A percentile compares a stretch with the other conserved stretches of the same genome.
These are phyloP conservation scores for Urosaurus nigricauda DNA, from an alignment of 2,797 vertebrate species.

Conservation along the genomic window DNA sequence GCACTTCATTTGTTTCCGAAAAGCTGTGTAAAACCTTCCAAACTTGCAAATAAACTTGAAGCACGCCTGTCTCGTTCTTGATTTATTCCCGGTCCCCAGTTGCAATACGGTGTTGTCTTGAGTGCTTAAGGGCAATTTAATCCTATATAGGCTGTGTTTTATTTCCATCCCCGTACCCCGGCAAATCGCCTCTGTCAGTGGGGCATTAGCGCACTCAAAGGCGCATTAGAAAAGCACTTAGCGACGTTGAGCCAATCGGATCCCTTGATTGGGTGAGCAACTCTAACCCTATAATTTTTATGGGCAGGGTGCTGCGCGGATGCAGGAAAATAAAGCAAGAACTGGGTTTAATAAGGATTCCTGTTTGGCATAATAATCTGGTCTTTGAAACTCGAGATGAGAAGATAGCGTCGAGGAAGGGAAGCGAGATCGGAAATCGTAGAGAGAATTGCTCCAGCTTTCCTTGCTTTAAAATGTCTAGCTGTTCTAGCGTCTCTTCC, in stretches of 20 bases:
- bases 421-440: not conserved
- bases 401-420: not conserved
- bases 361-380: not conserved
- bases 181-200: not conserved
- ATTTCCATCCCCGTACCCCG: not conserved
- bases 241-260: constrained; percentile 49
- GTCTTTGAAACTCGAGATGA: not conserved
- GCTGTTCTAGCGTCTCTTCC: fast-evolving
- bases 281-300: constrained; percentile 62
- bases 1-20: not conserved
- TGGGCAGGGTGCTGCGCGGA: not conserved
- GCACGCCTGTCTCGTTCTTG: not conserved
- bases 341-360: not conserved
- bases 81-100: not conserved
- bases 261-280: constrained; percentile 46
- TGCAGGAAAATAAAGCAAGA: constrained; percentile 6
- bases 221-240: constrained; percentile 43
- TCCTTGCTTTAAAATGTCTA: not conserved
- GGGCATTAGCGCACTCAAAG: constrained; percentile 54
- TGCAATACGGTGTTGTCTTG: not conserved
- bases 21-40: not conserved
- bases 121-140: not conserved
- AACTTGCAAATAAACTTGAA: too few relatives aligned
- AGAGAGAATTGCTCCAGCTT: not conserved
- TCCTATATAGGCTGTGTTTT: not conserved